Percentiles rank a stretch among this genome's conserved stretches.
Evolutionary conservation across 2,113 vertebrate genomes (phyloP).

Genomic region (Hippocampus zosterae): DNA sequence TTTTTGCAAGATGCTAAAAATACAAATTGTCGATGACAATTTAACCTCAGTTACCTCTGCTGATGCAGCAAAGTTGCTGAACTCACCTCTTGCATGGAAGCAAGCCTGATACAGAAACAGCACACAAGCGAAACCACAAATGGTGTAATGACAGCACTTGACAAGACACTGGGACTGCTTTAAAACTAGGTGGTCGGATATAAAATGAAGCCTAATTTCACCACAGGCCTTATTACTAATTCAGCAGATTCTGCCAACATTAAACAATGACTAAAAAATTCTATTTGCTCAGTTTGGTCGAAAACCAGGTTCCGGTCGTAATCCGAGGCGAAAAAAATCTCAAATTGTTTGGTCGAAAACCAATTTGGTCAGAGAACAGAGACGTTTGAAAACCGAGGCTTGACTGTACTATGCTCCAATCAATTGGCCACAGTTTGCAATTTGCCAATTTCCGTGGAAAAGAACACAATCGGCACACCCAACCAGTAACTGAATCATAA

Average conservation of each 20-base stretch:
- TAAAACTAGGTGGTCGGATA: not conserved
- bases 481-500: too few relatives aligned
- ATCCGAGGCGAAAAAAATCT: too few relatives aligned
- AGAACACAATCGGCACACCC: too few relatives aligned
- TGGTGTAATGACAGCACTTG: slow-evolving; percentile 17
- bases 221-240: not conserved
- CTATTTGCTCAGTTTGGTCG: too few relatives aligned
- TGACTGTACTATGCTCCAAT: too few relatives aligned
- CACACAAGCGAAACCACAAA: slow-evolving; percentile 31
- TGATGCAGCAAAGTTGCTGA: slow-evolving; percentile 31
- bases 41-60: slow-evolving; percentile 18
- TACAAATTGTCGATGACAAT: slow-evolving; percentile 12
- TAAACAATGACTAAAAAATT: not conserved
- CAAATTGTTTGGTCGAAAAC: too few relatives aligned
- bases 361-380: too few relatives aligned
- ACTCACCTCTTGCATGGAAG: slow-evolving; percentile 32
- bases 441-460: too few relatives aligned
- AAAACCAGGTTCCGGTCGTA: too few relatives aligned
- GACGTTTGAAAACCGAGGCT: too few relatives aligned
- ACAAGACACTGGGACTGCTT: slow-evolving; percentile 3
- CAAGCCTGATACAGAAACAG: slow-evolving; percentile 15
- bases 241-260: not conserved
- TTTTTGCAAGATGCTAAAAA: not conserved
- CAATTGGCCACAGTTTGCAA: too few relatives aligned
- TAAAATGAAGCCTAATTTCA: slow-evolving; percentile 1